Conservation (phyloP, 2,113 vertebrate genomes). For the Corythornis cristatus region DNA sequence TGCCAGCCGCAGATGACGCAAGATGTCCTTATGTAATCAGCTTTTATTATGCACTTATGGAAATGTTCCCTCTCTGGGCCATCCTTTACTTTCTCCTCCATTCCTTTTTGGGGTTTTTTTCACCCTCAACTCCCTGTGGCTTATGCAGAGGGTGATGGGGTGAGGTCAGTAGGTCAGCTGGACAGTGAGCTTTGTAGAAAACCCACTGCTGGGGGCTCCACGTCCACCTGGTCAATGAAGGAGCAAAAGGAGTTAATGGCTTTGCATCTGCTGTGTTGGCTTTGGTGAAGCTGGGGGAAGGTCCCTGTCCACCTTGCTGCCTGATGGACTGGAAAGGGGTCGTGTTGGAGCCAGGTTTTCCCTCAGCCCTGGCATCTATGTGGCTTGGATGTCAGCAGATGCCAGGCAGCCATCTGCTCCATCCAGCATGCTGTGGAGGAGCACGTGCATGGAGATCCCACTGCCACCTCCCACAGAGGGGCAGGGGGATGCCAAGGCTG, state of each 20-base stretch:
- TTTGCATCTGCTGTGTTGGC: not conserved
- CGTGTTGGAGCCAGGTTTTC: not conserved
- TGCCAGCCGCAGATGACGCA: slow-evolving; percentile 46
- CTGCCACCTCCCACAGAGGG: not conserved
- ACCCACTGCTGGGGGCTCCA: not conserved
- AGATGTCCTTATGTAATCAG: slow-evolving; percentile 48
- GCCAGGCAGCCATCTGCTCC: not conserved
- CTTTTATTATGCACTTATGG: slow-evolving; percentile 10
- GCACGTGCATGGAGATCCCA: accelerated
- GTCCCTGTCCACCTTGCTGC: not conserved
- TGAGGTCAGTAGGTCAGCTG: not conserved
- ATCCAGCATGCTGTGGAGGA: not conserved
- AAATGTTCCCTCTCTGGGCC: slow-evolving; percentile 7
- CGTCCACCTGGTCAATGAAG: accelerated
- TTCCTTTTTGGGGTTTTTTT: not conserved
- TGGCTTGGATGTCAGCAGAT: not conserved
- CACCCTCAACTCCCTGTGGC: not conserved
- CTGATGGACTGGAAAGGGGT: not conserved
- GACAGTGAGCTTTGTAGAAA: not conserved
- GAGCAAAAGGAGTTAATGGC: not conserved
- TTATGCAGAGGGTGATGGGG: not conserved
- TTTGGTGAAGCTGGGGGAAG: not conserved
- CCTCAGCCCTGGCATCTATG: not conserved
- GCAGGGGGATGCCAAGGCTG: not conserved
- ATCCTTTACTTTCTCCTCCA: not conserved